Percentiles rank a stretch among this genome's conserved stretches.
These are phyloP conservation scores for Trimorus sp. DNA, from an alignment of 2,888 invertebrate genomes.

Conservation along the genomic window DNA sequence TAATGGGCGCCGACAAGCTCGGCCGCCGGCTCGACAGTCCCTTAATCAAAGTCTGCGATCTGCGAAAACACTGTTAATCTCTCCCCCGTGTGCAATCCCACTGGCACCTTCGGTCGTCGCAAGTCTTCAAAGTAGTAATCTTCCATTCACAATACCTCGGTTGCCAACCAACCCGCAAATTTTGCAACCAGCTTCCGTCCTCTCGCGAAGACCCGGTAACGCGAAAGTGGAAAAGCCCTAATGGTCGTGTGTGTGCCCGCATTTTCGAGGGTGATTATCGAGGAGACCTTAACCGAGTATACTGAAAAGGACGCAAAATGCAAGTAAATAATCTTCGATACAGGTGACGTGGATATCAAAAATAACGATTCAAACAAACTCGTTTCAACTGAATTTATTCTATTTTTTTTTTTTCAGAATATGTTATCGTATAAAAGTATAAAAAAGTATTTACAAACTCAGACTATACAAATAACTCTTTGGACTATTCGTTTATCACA, in stretches of 20 bases:
- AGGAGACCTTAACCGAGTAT: constrained; percentile 4
- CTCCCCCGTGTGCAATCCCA: background rate
- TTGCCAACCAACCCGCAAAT: constrained; percentile 13
- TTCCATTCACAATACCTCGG: constrained; percentile 26
- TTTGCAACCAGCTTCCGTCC: background rate
- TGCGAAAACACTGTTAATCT: constrained; percentile 30
- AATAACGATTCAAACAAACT: constrained; percentile 6
- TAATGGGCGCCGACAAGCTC: background rate
- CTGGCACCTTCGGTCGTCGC: background rate
- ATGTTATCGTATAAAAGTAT: background rate
- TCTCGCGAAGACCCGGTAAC: constrained; percentile 21
- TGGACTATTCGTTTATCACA: background rate
- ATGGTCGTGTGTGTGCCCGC: background rate
- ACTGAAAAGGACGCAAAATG: constrained; percentile 36
- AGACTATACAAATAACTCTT: background rate
- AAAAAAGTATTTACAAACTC: constrained; percentile 4
- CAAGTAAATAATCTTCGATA: constrained; percentile 2
- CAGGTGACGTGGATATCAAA: background rate
- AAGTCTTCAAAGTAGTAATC: background rate
- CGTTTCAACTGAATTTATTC: constrained; percentile 3
- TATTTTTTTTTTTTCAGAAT: constrained; percentile 8
- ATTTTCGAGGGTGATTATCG: background rate
- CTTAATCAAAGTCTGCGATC: constrained; percentile 5
- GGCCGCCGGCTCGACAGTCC: background rate
- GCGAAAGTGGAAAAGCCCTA: constrained; percentile 8